A percentile compares a stretch with the other conserved stretches of the same genome.
Conservation (phyloP, 2,888 invertebrate genomes). For the Drosophila borborema region DNA sequence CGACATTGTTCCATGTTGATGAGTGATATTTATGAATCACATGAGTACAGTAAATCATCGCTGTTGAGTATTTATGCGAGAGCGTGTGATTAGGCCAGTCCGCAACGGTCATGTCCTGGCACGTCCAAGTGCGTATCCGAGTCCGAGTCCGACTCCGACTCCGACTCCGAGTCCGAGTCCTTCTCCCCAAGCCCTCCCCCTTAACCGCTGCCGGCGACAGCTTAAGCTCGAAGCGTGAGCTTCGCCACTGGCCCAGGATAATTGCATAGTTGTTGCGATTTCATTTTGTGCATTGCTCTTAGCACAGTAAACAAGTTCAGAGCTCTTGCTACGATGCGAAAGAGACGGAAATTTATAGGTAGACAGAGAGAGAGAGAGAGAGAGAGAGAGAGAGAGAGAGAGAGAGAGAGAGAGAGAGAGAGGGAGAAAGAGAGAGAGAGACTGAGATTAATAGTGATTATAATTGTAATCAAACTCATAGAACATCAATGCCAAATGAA, state of each 20-base stretch:
- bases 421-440: not conserved
- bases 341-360: not conserved
- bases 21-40: constrained; percentile 81
- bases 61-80: constrained; percentile 45
- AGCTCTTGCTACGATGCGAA: constrained; percentile 1
- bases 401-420: not conserved
- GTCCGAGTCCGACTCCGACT: constrained; percentile 18
- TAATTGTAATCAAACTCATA: not conserved
- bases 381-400: not conserved
- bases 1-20: constrained; percentile 44
- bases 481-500: not conserved
- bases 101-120: constrained; percentile 37
- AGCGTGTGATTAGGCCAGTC: constrained; percentile 56
- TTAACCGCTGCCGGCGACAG: constrained; percentile 3
- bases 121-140: constrained; percentile 26
- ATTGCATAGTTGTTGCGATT: constrained; percentile 39
- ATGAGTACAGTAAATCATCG: constrained; percentile 70
- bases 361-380: not conserved
- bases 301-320: constrained; percentile 32
- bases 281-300: constrained; percentile 5
- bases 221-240: constrained; percentile 55
- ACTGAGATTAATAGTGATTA: not conserved
- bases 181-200: not conserved
- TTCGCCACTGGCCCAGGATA: constrained; percentile 51
- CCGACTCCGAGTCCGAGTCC: not conserved